Conservation (phyloP, 1,140 invertebrate species). For the Conopomorpha cramerella region DNA sequence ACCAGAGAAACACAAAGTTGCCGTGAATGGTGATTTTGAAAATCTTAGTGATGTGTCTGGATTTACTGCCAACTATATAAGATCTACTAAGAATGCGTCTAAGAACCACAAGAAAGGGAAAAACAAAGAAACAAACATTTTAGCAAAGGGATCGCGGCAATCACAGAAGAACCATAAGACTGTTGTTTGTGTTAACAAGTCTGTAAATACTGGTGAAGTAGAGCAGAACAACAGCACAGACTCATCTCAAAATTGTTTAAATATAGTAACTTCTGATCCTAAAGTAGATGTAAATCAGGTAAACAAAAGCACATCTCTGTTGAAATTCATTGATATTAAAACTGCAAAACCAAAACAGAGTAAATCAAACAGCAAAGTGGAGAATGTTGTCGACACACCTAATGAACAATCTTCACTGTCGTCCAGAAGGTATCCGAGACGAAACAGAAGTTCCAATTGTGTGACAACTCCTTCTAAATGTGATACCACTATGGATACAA, state of each 20-base stretch:
- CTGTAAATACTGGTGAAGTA: constrained; percentile 19
- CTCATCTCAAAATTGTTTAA: constrained; percentile 39
- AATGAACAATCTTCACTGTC: no score
- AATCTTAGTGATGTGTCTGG: constrained; percentile 50
- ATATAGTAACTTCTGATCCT: constrained; percentile 27
- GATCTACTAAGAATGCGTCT: constrained; percentile 32
- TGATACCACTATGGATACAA: no score
- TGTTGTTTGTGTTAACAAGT: constrained; percentile 35
- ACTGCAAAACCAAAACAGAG: constrained; percentile 10
- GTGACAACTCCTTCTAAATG: no score
- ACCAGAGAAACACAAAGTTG: constrained; percentile 15
- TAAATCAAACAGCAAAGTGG: constrained; percentile 10
- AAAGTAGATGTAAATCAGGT: constrained; percentile 18
- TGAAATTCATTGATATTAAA: constrained; percentile 30
- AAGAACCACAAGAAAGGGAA: constrained; percentile 31
- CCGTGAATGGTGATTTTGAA: constrained; percentile 35
- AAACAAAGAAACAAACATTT: constrained; percentile 20
- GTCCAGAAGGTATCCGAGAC: no score
- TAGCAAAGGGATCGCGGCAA: constrained; percentile 23
- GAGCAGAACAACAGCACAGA: constrained; percentile 34
- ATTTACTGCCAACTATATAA: constrained; percentile 48
- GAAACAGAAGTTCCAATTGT: no score
- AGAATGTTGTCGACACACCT: no score
- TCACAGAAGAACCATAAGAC: constrained; percentile 14
- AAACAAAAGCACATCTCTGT: constrained; percentile 26